Base-by-base conservation (phyloP, 2,888 invertebrate genomes). In the Limnephilus lunatus region DNA sequence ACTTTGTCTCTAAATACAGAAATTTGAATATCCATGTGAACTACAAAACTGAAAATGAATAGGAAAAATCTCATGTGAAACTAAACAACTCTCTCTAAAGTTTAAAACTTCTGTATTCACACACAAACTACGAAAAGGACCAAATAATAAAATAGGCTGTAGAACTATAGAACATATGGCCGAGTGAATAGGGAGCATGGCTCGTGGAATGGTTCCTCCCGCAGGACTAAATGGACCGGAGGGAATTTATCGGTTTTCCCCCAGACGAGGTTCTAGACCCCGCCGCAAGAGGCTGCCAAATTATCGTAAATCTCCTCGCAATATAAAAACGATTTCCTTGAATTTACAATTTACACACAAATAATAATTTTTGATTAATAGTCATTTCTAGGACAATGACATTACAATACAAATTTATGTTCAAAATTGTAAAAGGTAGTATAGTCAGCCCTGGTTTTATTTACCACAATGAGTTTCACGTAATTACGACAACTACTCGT, bases 191-290 rank as follows among this genome's bases (percentile, higher is more conserved):
- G 32, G 15, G 82, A 15, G 82, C 25, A 31, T 2, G 31, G 31
- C 39, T 53, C 3, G 53, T 31, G 25, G 53, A 68, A 87, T 19
- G 31, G 87, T 87, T 31, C 87, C 31, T 87, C 87, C 87, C 53
- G 5, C 30, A 25, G 87, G 87, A 53, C 53, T 19, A n/a, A 48
- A 87, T n/a, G n/a, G 87, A 5, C 31, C 31, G 31, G 30, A 53
- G 87, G 86, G 31, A 53, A 87, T 87, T 87, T 68, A 87, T 48
- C 30, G 87, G 31, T 53, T 53, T 87, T n/a, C 53, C 48, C 87
- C 53, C 87, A 53, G 87, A 30, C 87, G 68, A 87, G 31, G 87
- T 87, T 53, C 53, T 53, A 53, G 87, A 48, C 87, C 87, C 15
- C 83, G 2, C n/a, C 14, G 35, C 32, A 35, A 83, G 35, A 25